Evolutionary conservation across 2,888 invertebrate genomes (phyloP).

Genomic region (Pelosia muscerda): DNA sequence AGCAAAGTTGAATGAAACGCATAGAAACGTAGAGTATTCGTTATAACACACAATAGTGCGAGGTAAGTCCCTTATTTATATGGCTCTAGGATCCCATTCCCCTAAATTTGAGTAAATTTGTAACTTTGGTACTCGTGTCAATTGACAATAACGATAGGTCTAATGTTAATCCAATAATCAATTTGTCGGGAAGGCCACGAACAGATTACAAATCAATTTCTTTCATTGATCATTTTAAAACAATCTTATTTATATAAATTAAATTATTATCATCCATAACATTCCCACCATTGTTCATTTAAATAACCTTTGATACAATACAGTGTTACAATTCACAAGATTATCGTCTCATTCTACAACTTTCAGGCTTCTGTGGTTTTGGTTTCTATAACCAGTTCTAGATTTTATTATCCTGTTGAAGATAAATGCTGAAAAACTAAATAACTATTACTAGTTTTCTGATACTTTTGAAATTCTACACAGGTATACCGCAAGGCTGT

Average conservation of each 20-base stretch:
- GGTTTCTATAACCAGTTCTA: neutral
- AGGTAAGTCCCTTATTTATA: neutral
- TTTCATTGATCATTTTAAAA: conserved; percentile 37
- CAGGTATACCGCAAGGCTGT: neutral
- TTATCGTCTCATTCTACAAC: conserved; percentile 21
- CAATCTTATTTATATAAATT: conserved; percentile 49
- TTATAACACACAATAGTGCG: neutral
- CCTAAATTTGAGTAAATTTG: conserved; percentile 9
- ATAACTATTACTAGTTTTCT: neutral
- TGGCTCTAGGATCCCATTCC: neutral
- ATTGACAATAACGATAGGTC: conserved; percentile 5
- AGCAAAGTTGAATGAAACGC: neutral
- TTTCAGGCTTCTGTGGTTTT: conserved; percentile 2
- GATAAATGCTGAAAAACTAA: neutral
- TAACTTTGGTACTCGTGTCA: conserved; percentile 17
- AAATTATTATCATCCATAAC: conserved; percentile 54
- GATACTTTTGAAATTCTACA: neutral
- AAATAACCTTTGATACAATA: conserved; percentile 48
- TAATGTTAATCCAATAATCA: conserved; percentile 19
- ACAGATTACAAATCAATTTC: conserved; percentile 37
- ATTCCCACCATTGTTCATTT: conserved; percentile 60
- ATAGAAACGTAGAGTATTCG: neutral
- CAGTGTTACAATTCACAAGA: conserved; percentile 41
- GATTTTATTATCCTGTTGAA: neutral
- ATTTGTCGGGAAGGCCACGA: conserved; percentile 3